Conservation (phyloP, 1,140 invertebrate genomes). For the Lasaia peninsularis region DNA sequence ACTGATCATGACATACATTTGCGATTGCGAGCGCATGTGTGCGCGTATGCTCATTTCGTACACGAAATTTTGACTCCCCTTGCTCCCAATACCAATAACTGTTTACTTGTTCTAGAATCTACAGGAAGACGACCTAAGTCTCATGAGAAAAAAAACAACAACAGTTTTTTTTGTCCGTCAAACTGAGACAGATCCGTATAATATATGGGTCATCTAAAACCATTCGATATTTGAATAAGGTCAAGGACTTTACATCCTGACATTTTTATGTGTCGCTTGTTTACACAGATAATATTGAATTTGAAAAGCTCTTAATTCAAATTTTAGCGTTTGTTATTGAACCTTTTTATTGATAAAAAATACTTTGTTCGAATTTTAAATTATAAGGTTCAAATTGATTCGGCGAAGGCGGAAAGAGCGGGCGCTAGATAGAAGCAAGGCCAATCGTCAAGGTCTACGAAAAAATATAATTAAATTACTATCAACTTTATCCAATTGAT, state of each 20-base stretch:
- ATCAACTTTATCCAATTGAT: constrained; percentile 38
- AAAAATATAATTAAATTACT: constrained; percentile 40
- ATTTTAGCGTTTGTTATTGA: constrained; percentile 6
- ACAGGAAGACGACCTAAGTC: neutral
- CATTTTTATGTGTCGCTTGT: neutral
- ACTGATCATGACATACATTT: constrained; percentile 74
- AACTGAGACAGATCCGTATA: too few species aligned
- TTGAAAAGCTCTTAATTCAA: neutral
- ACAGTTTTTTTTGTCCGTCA: neutral
- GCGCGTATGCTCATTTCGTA: constrained; percentile 44
- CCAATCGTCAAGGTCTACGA: constrained; percentile 63
- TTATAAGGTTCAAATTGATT: constrained; percentile 72
- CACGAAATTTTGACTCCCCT: constrained; percentile 46
- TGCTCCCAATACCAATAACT: constrained; percentile 24
- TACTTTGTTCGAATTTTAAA: constrained; percentile 44
- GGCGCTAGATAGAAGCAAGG: constrained; percentile 68
- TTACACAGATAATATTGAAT: constrained; percentile 2
- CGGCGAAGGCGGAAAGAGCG: constrained; percentile 74
- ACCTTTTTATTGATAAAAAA: constrained; percentile 11
- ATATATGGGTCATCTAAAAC: neutral
- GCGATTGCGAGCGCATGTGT: constrained; percentile 57
- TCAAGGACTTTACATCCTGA: neutral
- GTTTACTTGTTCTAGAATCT: neutral
- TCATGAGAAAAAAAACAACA: neutral
- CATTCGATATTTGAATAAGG: neutral